Evolutionary conservation across 2,113 vertebrate species (phyloP).

Genomic region (Strix aluco): DNA sequence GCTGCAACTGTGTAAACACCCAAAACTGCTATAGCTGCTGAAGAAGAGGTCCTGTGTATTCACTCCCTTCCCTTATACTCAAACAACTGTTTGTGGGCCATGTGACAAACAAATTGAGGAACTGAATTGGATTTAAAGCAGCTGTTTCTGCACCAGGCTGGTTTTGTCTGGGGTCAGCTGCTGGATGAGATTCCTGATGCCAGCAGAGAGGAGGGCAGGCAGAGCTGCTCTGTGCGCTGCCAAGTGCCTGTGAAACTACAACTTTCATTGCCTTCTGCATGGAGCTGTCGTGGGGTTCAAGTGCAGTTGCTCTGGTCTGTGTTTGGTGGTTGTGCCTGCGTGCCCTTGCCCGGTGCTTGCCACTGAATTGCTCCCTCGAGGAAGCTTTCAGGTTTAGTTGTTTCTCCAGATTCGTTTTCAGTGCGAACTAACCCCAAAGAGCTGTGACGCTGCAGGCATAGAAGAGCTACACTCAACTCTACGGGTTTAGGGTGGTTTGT

Average conservation of each 20-base stretch:
- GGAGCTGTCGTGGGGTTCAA: neutral
- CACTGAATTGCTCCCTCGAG: neutral
- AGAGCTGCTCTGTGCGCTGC: neutral
- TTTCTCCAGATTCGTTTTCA: neutral
- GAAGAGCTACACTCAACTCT: neutral
- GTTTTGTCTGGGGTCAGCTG: neutral
- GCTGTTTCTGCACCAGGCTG: neutral
- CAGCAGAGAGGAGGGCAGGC: neutral
- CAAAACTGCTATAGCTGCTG: neutral
- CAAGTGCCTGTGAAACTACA: accelerated
- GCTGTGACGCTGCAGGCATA: neutral
- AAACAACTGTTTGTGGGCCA: neutral
- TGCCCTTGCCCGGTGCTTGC: neutral
- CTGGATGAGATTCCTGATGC: neutral
- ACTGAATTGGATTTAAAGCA: neutral
- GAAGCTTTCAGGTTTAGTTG: neutral
- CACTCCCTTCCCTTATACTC: neutral
- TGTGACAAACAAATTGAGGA: neutral
- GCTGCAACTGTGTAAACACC: neutral
- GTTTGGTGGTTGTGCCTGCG: neutral
- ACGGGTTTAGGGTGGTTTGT: neutral
- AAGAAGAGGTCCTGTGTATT: neutral
- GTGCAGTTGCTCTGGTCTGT: neutral
- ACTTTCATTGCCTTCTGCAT: neutral
- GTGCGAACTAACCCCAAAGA: neutral